Evolutionary conservation across 2,113 vertebrate genomes (phyloP).

Genomic region (Rhegmatorhina hoffmannsi): DNA sequence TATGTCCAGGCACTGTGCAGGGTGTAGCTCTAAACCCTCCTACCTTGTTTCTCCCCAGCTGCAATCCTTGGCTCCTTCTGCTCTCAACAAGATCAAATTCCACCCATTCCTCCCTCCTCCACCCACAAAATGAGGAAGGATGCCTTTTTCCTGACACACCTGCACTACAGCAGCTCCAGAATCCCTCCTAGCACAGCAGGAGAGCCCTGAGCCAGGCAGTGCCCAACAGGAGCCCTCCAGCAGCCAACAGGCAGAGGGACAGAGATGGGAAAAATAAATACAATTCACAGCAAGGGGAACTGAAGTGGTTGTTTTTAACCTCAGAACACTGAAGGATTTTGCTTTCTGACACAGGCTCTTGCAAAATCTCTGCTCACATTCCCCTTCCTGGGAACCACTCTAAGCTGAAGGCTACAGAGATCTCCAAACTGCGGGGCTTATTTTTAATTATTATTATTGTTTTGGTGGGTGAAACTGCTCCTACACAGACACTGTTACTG

Average conservation of each 20-base stretch:
- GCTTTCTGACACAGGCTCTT: neutral
- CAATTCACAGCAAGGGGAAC: neutral
- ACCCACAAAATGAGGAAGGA: neutral
- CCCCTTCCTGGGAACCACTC: neutral
- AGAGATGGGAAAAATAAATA: fast-evolving
- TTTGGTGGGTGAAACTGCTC: neutral
- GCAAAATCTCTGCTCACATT: neutral
- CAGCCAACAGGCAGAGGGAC: neutral
- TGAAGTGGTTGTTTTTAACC: neutral
- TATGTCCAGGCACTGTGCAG: neutral
- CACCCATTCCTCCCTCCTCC: neutral
- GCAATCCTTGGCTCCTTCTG: neutral
- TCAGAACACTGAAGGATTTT: neutral
- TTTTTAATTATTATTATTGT: neutral
- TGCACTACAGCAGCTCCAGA: fast-evolving
- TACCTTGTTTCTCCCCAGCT: neutral
- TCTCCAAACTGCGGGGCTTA: neutral
- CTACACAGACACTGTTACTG: neutral
- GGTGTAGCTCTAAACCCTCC: neutral
- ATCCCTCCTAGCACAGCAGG: neutral
- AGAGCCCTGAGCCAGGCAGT: neutral
- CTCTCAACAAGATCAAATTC: neutral
- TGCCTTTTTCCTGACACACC: neutral
- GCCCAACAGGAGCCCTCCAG: neutral
- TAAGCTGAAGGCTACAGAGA: neutral